phyloP scores from a whole-genome alignment of 2,113 vertebrate species.

The Plotosus lineatus region DNA sequence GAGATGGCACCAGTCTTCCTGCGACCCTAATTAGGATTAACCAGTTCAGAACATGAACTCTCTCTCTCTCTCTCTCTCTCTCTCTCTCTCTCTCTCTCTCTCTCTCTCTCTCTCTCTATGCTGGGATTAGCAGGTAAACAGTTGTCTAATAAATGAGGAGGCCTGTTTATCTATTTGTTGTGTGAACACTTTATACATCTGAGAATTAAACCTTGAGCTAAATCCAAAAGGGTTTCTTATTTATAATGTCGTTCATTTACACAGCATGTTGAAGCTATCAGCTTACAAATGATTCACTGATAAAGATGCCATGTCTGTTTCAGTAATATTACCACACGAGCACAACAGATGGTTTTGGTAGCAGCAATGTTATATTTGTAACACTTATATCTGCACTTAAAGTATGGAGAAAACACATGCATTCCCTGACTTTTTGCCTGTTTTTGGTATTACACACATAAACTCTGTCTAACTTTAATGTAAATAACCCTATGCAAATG shows the following conservation, averaged over 20 bases:
- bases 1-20: too few relatives aligned
- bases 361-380: background rate
- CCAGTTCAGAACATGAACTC: too few relatives aligned
- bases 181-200: background rate
- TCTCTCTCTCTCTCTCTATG: background rate
- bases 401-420: too few relatives aligned
- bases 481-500: too few relatives aligned
- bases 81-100: background rate
- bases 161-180: background rate
- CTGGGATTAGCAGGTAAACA: conserved; percentile 23
- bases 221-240: conserved; percentile 2
- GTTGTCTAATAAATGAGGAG: background rate
- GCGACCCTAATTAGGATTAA: too few relatives aligned
- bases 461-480: too few relatives aligned
- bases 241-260: background rate
- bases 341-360: background rate
- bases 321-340: background rate
- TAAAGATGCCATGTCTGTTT: background rate
- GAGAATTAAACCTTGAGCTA: conserved; percentile 2
- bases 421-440: too few relatives aligned
- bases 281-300: background rate
- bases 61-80: background rate
- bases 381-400: background rate
- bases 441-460: too few relatives aligned
- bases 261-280: background rate